Conservation (phyloP, 2,888 invertebrate genomes). For the Pantelozetes paolii region DNA sequence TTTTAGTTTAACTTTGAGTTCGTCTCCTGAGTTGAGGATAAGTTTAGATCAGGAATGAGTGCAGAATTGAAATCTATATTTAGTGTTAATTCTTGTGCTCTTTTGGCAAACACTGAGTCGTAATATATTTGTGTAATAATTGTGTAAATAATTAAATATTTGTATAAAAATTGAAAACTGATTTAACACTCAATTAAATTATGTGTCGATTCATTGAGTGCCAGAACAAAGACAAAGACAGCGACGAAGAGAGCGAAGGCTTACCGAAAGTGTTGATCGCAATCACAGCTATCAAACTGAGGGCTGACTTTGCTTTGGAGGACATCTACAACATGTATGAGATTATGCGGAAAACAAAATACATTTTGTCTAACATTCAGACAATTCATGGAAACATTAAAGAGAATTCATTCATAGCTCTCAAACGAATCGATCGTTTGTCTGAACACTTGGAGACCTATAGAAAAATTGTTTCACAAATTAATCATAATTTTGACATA, state of each 20-base stretch:
- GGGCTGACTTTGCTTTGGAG: conserved; percentile 11
- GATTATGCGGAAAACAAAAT: conserved; percentile 21
- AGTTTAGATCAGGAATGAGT: no score
- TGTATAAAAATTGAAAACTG: no score
- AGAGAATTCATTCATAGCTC: neutral
- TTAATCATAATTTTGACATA: neutral
- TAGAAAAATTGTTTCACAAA: neutral
- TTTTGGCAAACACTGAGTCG: no score
- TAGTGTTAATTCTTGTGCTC: no score
- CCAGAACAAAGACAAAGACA: neutral
- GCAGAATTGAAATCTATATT: no score
- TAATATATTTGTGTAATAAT: no score
- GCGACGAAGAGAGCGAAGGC: neutral
- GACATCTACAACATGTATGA: conserved; percentile 14
- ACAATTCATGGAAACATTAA: neutral
- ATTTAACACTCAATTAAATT: neutral
- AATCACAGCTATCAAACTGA: conserved; percentile 16
- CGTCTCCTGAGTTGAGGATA: no score
- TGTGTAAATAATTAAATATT: no score
- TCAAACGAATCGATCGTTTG: conserved; percentile 3
- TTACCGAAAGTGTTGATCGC: conserved; percentile 23
- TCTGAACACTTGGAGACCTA: conserved; percentile 5
- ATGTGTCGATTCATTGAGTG: neutral
- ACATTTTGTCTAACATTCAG: conserved; percentile 13
- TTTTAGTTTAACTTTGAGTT: no score